Base-by-base conservation (phyloP, 2,113 vertebrate species). In the Sitta europaea region DNA sequence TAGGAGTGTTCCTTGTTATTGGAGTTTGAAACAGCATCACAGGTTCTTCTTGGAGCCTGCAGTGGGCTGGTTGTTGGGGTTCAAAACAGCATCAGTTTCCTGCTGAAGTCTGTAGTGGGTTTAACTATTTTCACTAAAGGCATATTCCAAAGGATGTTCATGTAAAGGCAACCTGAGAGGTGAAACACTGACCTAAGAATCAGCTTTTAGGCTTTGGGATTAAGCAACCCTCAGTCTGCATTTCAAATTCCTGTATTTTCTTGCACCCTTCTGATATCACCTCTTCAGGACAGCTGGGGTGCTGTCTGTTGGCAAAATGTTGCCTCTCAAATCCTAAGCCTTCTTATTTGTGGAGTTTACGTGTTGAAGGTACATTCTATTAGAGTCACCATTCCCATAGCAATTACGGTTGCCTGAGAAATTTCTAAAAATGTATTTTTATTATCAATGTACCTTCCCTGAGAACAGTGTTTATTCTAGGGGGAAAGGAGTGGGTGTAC, bases 401-500 rank as follows among this genome's bases (percentile, higher is more conserved):
- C 59, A 66, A 35, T 86, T 86, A 51, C 1, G 0, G 67, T 35
- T 63, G 53, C 85, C 65, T 36, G 55, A 93, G 73, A 95, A 84
- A 67, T 81, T 35, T 86, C 79, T 88, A 80, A 95, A 93, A 88
- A 55, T 78, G 31, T 82, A 4, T 58, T 92, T 96, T 92, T 94
- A 88, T 94, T 96, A 73, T 66, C 63, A 70, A 13, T 4, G 82
- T 77, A 76, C 55, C 75, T 94, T 94, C 93, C 85, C 63, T 80
- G 94, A 95, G 77, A 93, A 67, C 59, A 53, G 68, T 77, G 54
- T 88, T 95, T 96, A 88, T 95, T 94, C 86, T 95, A 85, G 43
- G 91, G 95, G 88, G 79, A 92, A 91, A 91, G 88, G 88, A 94
- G 93, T 90, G 86, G 88, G 92, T 84, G 93, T 94, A 88, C 75